Percentiles rank a stretch among this genome's conserved stretches.
phyloP scores from a whole-genome alignment of 2,888 invertebrate species.

The Drosophila nigricruria region DNA sequence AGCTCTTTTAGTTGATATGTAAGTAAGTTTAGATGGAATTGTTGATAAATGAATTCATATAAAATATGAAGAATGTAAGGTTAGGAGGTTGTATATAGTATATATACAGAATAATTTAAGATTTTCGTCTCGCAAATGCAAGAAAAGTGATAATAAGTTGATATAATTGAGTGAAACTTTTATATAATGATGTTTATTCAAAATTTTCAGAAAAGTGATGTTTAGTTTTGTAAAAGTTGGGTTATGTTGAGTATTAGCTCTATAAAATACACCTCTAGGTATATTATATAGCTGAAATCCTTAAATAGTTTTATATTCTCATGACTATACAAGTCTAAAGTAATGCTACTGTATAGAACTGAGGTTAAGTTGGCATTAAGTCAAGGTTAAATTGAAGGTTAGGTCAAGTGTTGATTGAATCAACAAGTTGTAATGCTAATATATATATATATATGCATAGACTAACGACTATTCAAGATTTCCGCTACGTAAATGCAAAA shows the following conservation, averaged over 20 bases:
- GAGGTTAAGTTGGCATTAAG: not conserved
- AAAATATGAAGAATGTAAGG: not conserved
- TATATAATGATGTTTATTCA: too few species aligned
- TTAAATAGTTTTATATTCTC: not conserved
- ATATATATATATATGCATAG: not conserved
- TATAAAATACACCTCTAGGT: not conserved
- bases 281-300: not conserved
- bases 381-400: slow-evolving; percentile 6
- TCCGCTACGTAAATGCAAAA: slow-evolving; percentile 15
- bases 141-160: not conserved
- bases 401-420: slow-evolving; percentile 23
- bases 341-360: not conserved
- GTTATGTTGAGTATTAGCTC: not conserved
- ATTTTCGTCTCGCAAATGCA: too few species aligned
- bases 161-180: too few species aligned
- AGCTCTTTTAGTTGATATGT: not conserved
- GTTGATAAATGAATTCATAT: not conserved
- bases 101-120: not conserved
- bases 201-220: not conserved
- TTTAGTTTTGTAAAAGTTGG: not conserved
- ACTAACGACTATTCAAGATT: not conserved
- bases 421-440: not conserved
- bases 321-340: too few species aligned
- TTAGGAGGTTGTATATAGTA: too few species aligned
- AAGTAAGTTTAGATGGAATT: not conserved